These are phyloP conservation scores for Micrastur ruficollis DNA, from an alignment of 2,797 vertebrate genomes.

Conservation along the genomic window DNA sequence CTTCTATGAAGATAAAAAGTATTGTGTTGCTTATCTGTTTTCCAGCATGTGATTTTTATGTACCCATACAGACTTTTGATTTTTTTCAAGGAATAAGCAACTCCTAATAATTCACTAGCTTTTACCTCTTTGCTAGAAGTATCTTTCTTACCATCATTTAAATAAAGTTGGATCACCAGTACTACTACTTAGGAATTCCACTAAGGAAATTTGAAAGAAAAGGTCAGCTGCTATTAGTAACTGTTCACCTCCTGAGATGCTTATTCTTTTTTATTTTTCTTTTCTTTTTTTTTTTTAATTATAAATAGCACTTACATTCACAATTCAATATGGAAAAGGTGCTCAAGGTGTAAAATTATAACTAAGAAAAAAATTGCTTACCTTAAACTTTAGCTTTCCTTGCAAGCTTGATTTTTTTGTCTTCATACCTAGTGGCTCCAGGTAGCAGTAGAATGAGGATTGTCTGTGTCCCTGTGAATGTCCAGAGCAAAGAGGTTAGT, in stretches of 20 bases:
- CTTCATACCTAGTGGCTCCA: not conserved
- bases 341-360: not conserved
- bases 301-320: not conserved
- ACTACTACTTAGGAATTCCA: not conserved
- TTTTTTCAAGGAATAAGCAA: not conserved
- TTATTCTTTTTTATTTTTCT: not conserved
- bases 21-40: not conserved
- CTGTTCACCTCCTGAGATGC: not conserved
- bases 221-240: not conserved
- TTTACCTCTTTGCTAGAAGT: not conserved
- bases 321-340: not conserved
- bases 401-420: not conserved
- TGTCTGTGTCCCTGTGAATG: conserved; percentile 5
- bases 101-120: not conserved
- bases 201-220: not conserved
- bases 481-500: conserved; percentile 70
- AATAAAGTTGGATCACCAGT: not conserved
- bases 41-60: not conserved
- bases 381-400: conserved; percentile 1
- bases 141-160: not conserved
- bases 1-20: not conserved
- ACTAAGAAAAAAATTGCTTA: not conserved
- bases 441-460: not conserved
- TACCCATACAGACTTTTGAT: fast-evolving
- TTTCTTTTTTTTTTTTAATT: not conserved